Evolutionary conservation across 2,113 vertebrate species (phyloP), one percentile per base, ranked within the genome.

Genomic region (Okapia johnstoni): DNA sequence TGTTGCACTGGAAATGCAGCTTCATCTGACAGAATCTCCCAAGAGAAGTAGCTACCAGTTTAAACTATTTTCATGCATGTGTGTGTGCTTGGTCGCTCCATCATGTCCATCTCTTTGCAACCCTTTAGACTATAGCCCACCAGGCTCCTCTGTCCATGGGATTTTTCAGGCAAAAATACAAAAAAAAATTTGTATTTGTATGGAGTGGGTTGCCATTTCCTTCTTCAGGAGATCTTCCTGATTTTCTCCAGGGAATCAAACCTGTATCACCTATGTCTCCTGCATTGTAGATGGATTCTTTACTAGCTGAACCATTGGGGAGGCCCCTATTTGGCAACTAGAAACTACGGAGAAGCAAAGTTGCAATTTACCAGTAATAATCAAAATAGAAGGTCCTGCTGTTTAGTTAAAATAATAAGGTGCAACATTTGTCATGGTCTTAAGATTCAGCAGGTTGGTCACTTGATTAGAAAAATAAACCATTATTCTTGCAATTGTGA

Each of bases 391-490:
- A 94, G 76, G 8, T 16, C 58, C 63, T 83, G 4, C n/a, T 77
- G 84, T 94, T 21, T 94, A 66, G 0, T 55, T 93, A 43, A 97
- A 93, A 90, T 86, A 95, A 50, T 76, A 13, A 52, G 46, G 70
- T 33, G 10, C 17, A 94, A 26, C 76, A 83, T 87, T 87, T 90
- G 85, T 94, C 94, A 91, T 88, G 89, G 91, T 90, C 95, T 46
- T 17, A 93, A 92, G 88, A 76, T 86, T 46, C 83, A 60, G 85
- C 92, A 81, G 81, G 50, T 48, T 94, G 30, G 87, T 85, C 26
- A 46, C 73, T 95, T 54, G 28, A 94, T 96, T 97, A 89, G 52
- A 95, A 28, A 97, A 92, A 85, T 94, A 96, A 90, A 55, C 84
- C 88, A 3, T 48, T 13, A 43, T 90, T 95, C 96, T 7, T 97